Base-by-base conservation (phyloP, 2,113 vertebrate genomes). In the Sceloporus tristichus region DNA sequence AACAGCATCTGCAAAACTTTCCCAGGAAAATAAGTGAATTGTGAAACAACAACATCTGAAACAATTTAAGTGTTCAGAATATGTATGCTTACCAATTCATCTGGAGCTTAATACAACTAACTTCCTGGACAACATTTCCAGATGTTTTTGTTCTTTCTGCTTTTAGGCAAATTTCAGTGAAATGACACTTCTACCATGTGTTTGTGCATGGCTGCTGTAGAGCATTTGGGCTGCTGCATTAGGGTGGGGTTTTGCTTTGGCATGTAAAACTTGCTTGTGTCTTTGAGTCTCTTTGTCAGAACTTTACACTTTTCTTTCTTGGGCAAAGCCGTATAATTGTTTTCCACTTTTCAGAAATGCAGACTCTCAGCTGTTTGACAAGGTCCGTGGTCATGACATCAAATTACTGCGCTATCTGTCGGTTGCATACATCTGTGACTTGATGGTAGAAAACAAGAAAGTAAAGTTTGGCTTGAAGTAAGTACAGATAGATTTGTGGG, bases 401-500 rank as follows among this genome's bases (percentile, higher is more conserved):
- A 99, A 98, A 94, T 96, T 99, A 91, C 98, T 99, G 48, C 98
- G 98, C 14, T 99, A 99, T 95, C 97, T 99, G 82, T 99, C 98
- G 0, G 97, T 99, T 78, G 97, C 97, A 87, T 99, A 99, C 90
- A 99, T 99, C 97, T 99, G 98, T 94, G 99, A 99, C 96, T 97
- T 99, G 90, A 99, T 99, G 99, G 98, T 99, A 92, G 99, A 99
- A 94, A 99, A 99, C 96, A 99, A 99, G 98, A 99, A 99, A 96
- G 99, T 99, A 94, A 99, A 99, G 96, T 99, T 99, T 97, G 99
- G 99, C 93, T 96, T 99, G 88, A 99, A 99, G 99, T 99, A 96
- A 98, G 99, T 96, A 90, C 70, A 73, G 68, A n/a, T 75, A 85
- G 1, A 0, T 82, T 85, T 87, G 75, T 74, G 90, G 13, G 56